A percentile compares a stretch with the other conserved stretches of the same genome.
These are phyloP conservation scores for Melinaea menophilus DNA, from an alignment of 2,888 invertebrate genomes.

Conservation along the genomic window DNA sequence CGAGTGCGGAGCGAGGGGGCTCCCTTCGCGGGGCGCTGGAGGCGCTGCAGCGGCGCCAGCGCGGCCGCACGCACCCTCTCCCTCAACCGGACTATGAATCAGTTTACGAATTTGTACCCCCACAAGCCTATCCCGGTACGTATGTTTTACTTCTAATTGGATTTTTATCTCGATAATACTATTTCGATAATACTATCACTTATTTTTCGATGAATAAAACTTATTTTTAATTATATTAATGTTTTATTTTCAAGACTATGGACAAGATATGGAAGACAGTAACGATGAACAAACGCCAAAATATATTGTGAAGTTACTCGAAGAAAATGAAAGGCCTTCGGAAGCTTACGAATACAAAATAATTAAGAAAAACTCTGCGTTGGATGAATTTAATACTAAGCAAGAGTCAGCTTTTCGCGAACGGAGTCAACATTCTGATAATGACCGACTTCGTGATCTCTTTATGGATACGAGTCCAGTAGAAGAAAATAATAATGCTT, in stretches of 20 bases:
- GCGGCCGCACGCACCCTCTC: constrained; percentile 54
- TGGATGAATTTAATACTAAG: constrained; percentile 39
- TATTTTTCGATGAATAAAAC: neutral
- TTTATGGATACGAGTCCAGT: constrained; percentile 59
- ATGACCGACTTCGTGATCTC: constrained; percentile 62
- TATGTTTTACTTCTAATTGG: neutral
- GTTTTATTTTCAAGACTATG: constrained; percentile 54
- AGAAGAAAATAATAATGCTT: constrained; percentile 50
- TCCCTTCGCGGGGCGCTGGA: constrained; percentile 74
- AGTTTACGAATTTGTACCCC: constrained; percentile 64
- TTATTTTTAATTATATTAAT: neutral
- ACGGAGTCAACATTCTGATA: constrained; percentile 61
- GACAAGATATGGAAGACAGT: constrained; percentile 56
- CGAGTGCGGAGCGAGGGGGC: constrained; percentile 55
- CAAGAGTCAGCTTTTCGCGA: constrained; percentile 68
- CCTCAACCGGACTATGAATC: constrained; percentile 60
- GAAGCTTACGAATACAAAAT: constrained; percentile 77
- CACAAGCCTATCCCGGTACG: constrained; percentile 61
- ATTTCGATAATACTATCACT: neutral
- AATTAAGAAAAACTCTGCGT: constrained; percentile 65
- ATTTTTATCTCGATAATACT: no score
- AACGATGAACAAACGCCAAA: constrained; percentile 57
- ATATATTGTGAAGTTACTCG: constrained; percentile 60
- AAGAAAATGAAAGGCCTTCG: constrained; percentile 65
- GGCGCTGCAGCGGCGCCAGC: constrained; percentile 73